These are phyloP conservation scores for Nannoperca obscura DNA, from an alignment of 2,797 vertebrate species.

Conservation along the genomic window DNA sequence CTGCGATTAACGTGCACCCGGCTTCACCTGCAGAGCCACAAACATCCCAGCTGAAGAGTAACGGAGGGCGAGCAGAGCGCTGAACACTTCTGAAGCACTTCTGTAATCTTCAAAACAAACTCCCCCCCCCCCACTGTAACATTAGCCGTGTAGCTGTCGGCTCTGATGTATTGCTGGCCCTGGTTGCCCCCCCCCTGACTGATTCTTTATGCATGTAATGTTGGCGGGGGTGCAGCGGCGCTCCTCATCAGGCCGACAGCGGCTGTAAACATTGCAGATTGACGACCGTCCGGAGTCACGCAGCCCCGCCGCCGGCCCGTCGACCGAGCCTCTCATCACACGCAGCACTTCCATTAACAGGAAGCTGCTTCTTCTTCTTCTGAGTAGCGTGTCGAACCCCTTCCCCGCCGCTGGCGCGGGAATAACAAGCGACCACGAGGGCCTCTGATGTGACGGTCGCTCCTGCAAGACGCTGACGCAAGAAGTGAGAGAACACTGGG, in stretches of 20 bases:
- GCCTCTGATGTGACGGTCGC: constrained; percentile 36
- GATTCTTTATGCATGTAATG: constrained; percentile 70
- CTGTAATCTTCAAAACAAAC: constrained; percentile 54
- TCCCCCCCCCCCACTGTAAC: constrained; percentile 20
- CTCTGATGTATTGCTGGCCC: constrained; percentile 65
- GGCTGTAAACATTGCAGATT: constrained; percentile 76
- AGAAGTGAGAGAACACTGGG: constrained; percentile 43
- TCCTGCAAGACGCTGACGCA: constrained; percentile 37
- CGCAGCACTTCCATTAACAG: constrained; percentile 59
- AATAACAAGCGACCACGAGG: constrained; percentile 54
- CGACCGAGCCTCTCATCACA: constrained; percentile 58
- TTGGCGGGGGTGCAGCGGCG: constrained; percentile 56
- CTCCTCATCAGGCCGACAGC: constrained; percentile 72
- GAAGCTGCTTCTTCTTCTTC: constrained; percentile 31
- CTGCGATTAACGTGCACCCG: background rate
- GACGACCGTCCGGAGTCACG: constrained; percentile 66
- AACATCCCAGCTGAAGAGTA: background rate
- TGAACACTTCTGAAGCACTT: too few relatives aligned
- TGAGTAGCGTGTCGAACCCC: constrained; percentile 58
- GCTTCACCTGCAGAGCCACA: too few relatives aligned
- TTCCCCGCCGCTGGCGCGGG: constrained; percentile 30
- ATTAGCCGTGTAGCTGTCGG: constrained; percentile 64
- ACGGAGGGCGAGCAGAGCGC: constrained; percentile 12
- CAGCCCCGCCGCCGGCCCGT: constrained; percentile 41
- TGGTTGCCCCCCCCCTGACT: too few relatives aligned